Conservation (phyloP, 1,140 invertebrate genomes). For the Drosophila ogumai region DNA sequence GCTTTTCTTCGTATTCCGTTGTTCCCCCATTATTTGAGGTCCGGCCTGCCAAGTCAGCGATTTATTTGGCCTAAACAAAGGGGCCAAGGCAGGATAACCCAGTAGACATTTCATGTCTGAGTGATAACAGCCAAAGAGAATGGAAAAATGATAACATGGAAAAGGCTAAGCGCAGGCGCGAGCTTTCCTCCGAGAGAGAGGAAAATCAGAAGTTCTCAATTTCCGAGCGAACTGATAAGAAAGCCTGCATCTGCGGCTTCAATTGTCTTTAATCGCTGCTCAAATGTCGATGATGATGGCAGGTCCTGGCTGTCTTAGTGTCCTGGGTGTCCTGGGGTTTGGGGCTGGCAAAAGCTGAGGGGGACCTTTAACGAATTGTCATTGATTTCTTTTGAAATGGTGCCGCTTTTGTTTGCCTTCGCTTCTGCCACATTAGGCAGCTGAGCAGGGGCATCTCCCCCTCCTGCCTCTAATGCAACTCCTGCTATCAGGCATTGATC, state of each 20-base stretch:
- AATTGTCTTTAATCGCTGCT: conserved; percentile 68
- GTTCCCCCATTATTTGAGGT: conserved; percentile 12
- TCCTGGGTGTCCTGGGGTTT: neutral
- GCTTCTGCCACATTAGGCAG: conserved; percentile 68
- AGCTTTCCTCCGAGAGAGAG: conserved; percentile 52
- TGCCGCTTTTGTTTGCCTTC: conserved; percentile 59
- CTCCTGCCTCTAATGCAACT: conserved; percentile 15
- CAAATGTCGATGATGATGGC: conserved; percentile 48
- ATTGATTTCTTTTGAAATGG: conserved; percentile 76
- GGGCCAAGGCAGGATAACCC: conserved; percentile 35
- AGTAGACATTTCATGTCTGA: conserved; percentile 52
- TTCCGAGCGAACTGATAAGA: conserved; percentile 67
- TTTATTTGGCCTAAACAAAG: conserved; percentile 52
- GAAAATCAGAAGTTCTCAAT: conserved; percentile 3
- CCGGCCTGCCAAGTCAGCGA: conserved; percentile 57
- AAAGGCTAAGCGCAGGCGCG: conserved; percentile 46
- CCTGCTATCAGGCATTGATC: conserved; percentile 50
- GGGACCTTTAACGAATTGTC: conserved; percentile 75
- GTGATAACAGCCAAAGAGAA: conserved; percentile 51
- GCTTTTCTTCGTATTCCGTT: neutral
- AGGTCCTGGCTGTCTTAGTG: conserved; percentile 2
- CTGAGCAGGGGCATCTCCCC: conserved; percentile 17
- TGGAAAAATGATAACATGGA: conserved; percentile 48
- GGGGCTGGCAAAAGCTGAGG: conserved; percentile 9
- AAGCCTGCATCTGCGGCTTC: conserved; percentile 52